phyloP scores from a whole-genome alignment of 2,888 invertebrate species.

The Julus scanicus region DNA sequence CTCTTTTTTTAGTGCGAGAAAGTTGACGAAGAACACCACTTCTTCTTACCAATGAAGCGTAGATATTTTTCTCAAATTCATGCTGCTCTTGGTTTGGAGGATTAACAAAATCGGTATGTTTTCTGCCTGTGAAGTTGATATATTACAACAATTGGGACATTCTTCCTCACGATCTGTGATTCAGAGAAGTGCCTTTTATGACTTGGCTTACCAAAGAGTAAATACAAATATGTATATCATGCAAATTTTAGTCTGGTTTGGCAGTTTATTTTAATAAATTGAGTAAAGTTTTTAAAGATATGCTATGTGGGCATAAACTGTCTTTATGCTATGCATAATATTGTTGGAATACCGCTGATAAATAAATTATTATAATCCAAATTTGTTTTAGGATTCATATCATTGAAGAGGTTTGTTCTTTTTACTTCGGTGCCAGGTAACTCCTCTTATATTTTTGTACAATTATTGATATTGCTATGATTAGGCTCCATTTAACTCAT shows the following conservation, averaged over 20 bases:
- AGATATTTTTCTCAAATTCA: conserved; percentile 61
- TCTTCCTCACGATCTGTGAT: neutral
- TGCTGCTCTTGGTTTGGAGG: conserved; percentile 61
- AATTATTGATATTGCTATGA: too few species aligned
- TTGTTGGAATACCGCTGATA: neutral
- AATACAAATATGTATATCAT: conserved; percentile 10
- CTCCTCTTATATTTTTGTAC: too few species aligned
- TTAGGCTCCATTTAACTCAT: too few species aligned
- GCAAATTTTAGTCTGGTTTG: neutral
- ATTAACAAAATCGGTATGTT: conserved; percentile 48
- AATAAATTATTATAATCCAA: neutral
- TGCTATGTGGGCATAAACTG: neutral
- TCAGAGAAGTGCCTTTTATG: conserved; percentile 35
- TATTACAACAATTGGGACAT: neutral
- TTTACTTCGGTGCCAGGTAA: too few species aligned
- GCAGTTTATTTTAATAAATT: neutral
- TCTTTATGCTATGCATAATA: neutral
- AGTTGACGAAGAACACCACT: conserved; percentile 61
- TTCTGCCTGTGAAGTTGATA: neutral
- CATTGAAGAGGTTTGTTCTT: too few species aligned
- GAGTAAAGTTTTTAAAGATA: neutral
- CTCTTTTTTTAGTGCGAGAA: conserved; percentile 59
- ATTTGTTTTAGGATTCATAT: too few species aligned
- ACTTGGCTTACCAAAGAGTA: conserved; percentile 29
- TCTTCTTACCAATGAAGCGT: conserved; percentile 61